phyloP scores from a whole-genome alignment of 2,888 invertebrate species.

The Micropterix aruncella region DNA sequence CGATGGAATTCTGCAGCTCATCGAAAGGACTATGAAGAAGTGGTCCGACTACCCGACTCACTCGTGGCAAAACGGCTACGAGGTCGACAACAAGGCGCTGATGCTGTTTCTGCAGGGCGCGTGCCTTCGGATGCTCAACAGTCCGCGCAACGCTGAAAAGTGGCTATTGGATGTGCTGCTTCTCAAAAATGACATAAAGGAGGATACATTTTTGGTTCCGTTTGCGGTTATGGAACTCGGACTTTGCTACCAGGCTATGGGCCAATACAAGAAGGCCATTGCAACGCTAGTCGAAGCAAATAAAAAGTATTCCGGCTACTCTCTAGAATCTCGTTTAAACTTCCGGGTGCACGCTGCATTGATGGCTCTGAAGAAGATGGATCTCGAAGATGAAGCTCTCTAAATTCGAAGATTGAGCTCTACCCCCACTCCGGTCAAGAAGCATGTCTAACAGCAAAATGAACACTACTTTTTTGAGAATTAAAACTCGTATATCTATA shows the following conservation, averaged over 20 bases:
- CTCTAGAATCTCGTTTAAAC: constrained; percentile 77
- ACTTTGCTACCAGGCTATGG: constrained; percentile 57
- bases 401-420: no score
- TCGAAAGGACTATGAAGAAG: constrained; percentile 17
- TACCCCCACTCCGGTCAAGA: no score
- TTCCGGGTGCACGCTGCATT: constrained; percentile 66
- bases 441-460: no score
- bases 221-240: constrained; percentile 80
- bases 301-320: constrained; percentile 77
- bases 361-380: background rate
- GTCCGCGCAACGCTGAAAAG: constrained; percentile 64
- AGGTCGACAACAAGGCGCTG: constrained; percentile 61
- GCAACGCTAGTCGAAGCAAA: constrained; percentile 71
- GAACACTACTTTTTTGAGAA: no score
- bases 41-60: constrained; percentile 12
- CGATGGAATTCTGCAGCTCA: constrained; percentile 17
- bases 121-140: constrained; percentile 64
- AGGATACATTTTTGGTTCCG: constrained; percentile 74
- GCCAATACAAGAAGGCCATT: constrained; percentile 51
- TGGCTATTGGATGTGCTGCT: constrained; percentile 25
- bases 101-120: constrained; percentile 69
- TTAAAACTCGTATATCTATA: no score
- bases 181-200: constrained; percentile 57
- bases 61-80: constrained; percentile 26
- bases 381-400: background rate